phyloP scores from a whole-genome alignment of 1,140 invertebrate species.

The Zaprionus camerounensis region DNA sequence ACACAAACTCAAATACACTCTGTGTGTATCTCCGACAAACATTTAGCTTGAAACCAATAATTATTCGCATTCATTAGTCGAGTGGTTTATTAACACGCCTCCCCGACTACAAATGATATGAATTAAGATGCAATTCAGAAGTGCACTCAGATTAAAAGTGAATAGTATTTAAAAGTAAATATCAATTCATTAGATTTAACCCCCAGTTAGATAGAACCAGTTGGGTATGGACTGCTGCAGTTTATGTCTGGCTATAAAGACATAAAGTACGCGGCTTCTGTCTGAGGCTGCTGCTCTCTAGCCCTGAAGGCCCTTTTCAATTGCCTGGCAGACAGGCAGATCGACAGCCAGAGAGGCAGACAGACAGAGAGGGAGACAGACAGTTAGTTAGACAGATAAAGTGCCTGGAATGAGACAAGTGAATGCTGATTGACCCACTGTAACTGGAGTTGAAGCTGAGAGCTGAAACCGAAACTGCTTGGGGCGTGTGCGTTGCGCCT shows the following conservation, averaged over 20 bases:
- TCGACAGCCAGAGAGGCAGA: constrained; percentile 18
- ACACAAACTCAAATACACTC: background rate
- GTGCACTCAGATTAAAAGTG: background rate
- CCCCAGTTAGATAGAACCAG: background rate
- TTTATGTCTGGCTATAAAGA: constrained; percentile 8
- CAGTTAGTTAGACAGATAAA: background rate
- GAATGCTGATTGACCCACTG: constrained; percentile 79
- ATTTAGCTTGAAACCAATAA: constrained; percentile 40
- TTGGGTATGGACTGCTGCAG: background rate
- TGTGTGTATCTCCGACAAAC: constrained; percentile 56
- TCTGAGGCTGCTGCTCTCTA: constrained; percentile 7
- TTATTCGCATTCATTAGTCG: constrained; percentile 48
- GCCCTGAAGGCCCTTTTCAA: constrained; percentile 30
- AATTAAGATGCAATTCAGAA: background rate
- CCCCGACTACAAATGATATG: background rate
- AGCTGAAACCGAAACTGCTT: constrained; percentile 34
- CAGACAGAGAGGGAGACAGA: constrained; percentile 9
- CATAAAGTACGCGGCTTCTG: constrained; percentile 1
- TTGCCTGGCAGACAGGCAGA: constrained; percentile 35
- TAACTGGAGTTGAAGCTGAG: constrained; percentile 27
- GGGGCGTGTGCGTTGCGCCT: constrained; percentile 49
- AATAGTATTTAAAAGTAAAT: constrained; percentile 1
- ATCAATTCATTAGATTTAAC: background rate
- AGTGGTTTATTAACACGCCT: constrained; percentile 33
- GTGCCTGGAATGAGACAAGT: constrained; percentile 68